These are phyloP conservation scores for Nebria brevicollis DNA, from an alignment of 2,888 invertebrate genomes.

Conservation along the genomic window DNA sequence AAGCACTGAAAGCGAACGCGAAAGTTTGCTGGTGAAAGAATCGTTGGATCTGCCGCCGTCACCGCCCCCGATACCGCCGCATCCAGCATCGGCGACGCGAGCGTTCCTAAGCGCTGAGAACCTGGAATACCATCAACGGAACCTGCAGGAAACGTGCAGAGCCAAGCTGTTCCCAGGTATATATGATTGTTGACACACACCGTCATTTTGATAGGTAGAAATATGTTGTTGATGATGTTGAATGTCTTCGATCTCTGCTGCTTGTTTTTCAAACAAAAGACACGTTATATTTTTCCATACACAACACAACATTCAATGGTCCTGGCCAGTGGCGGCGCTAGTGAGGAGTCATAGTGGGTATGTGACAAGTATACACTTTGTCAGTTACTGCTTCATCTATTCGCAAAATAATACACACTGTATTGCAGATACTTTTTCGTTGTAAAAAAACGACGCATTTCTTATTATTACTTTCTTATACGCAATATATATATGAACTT, in stretches of 20 bases:
- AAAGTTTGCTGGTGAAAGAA: slow-evolving; percentile 68
- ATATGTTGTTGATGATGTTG: slow-evolving; percentile 17
- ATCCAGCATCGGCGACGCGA: slow-evolving; percentile 35
- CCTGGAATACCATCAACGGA: slow-evolving; percentile 48
- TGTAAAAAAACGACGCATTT: no score
- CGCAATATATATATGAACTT: no score
- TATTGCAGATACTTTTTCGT: no score
- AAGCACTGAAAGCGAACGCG: slow-evolving; percentile 68
- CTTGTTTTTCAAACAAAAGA: slow-evolving; percentile 41
- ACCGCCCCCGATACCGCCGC: slow-evolving; percentile 44
- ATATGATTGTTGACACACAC: not conserved
- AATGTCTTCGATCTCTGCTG: slow-evolving; percentile 25
- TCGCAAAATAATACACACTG: not conserved
- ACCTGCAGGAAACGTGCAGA: slow-evolving; percentile 42
- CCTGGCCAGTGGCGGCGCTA: slow-evolving; percentile 20
- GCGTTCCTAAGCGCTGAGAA: slow-evolving; percentile 48
- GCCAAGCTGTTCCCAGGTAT: slow-evolving; percentile 48
- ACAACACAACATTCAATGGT: slow-evolving; percentile 22
- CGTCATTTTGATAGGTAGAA: not conserved
- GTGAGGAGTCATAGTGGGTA: slow-evolving; percentile 33
- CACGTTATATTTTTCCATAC: slow-evolving; percentile 42
- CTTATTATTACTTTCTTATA: no score
- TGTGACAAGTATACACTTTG: slow-evolving; percentile 30
- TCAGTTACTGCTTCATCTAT: not conserved
- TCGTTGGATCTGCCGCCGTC: slow-evolving; percentile 58